Evolutionary conservation across 2,888 invertebrate genomes (phyloP).

Genomic region (Omphaloscelis lunosa): DNA sequence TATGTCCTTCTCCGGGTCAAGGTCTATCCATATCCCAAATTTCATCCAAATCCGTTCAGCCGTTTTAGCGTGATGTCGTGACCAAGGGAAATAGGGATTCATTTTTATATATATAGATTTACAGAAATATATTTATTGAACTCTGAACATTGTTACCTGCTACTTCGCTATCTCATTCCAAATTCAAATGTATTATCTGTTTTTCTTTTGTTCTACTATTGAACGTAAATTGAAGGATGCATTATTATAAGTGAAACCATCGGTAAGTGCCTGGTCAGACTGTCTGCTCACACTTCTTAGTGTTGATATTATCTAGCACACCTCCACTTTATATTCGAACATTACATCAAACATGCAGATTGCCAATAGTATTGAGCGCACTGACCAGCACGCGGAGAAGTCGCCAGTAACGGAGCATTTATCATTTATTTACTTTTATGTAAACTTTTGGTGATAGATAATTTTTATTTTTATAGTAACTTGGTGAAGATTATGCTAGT

Average conservation of each 20-base stretch:
- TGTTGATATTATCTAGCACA: not conserved
- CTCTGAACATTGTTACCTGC: slow-evolving; percentile 18
- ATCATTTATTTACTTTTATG: slow-evolving; percentile 69
- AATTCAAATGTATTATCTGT: slow-evolving; percentile 29
- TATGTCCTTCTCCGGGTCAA: no score
- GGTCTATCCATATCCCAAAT: no score
- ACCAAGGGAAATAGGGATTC: no score
- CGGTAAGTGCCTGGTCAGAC: slow-evolving; percentile 17
- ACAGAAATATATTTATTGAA: slow-evolving; percentile 1
- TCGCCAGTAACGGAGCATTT: slow-evolving; percentile 71
- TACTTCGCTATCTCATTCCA: slow-evolving; percentile 55
- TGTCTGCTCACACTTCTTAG: not conserved
- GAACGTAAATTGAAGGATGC: not conserved
- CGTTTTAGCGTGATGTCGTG: no score
- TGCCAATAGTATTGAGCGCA: not conserved
- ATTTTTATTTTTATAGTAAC: slow-evolving; percentile 65
- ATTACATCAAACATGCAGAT: not conserved
- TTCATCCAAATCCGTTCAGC: no score
- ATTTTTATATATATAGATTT: no score
- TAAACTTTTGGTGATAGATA: slow-evolving; percentile 66
- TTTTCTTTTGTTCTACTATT: slow-evolving; percentile 14
- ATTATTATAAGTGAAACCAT: slow-evolving; percentile 1
- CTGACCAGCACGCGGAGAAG: slow-evolving; percentile 14
- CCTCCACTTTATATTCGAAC: not conserved
- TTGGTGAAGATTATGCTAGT: slow-evolving; percentile 56